Evolutionary conservation across 2,113 vertebrate genomes (phyloP).

Genomic region (Cranoglanis bouderius): DNA sequence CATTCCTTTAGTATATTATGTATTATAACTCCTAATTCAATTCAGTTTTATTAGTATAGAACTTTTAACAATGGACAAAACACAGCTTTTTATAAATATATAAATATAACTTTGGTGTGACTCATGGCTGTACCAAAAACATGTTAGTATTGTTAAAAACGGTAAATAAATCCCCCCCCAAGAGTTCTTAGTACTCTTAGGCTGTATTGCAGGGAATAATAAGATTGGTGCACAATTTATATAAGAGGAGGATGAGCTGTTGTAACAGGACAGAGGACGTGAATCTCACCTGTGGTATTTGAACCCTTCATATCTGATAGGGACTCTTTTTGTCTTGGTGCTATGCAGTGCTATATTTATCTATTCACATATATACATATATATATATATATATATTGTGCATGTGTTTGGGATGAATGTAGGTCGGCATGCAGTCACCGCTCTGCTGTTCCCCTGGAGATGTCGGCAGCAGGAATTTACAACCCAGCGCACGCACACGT

Average conservation of each 20-base stretch:
- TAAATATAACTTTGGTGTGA: not conserved
- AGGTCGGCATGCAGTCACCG: conserved; percentile 72
- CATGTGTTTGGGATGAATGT: conserved; percentile 68
- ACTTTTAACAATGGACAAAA: not conserved
- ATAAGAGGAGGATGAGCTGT: conserved; percentile 10
- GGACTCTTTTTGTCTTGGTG: conserved; percentile 55
- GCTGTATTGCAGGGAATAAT: conserved; percentile 6
- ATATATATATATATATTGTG: too few relatives aligned
- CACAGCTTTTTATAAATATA: not conserved
- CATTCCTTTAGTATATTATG: not conserved
- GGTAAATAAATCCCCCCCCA: not conserved
- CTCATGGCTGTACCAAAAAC: not conserved
- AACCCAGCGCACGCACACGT: conserved; percentile 71
- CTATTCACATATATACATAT: conserved; percentile 48
- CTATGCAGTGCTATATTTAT: conserved; percentile 35
- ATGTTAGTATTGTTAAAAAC: not conserved
- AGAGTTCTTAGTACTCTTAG: not conserved
- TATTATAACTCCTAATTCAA: not conserved
- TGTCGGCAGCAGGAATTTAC: conserved; percentile 72
- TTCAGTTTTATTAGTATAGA: not conserved
- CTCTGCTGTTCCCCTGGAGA: conserved; percentile 70
- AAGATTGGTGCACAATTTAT: conserved; percentile 18
- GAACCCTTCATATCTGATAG: conserved; percentile 12
- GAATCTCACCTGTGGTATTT: conserved; percentile 15
- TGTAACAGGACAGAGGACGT: conserved; percentile 7